Evolutionary conservation across 2,113 vertebrate genomes (phyloP).

Genomic region (Labeo rohita): DNA sequence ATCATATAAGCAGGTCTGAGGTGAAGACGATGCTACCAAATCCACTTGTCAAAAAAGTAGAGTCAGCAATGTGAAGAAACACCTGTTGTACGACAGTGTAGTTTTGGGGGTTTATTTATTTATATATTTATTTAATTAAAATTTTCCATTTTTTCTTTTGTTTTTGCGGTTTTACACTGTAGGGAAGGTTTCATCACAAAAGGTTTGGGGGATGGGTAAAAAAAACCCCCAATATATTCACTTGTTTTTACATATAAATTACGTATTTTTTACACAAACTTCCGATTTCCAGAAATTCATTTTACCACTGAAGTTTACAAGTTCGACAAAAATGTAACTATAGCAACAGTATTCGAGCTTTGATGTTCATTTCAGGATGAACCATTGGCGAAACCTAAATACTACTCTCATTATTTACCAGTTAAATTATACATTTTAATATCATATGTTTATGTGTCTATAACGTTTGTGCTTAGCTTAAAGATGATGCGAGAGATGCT

Average conservation of each 20-base stretch:
- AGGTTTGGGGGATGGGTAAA: background rate
- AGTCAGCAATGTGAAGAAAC: background rate
- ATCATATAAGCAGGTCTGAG: background rate
- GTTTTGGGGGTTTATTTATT: background rate
- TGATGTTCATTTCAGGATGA: background rate
- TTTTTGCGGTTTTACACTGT: background rate
- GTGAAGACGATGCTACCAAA: background rate
- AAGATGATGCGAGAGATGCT: background rate
- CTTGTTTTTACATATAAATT: background rate
- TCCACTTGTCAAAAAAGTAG: background rate
- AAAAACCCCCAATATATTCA: background rate
- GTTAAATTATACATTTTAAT: background rate
- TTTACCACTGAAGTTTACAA: background rate
- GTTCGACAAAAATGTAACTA: background rate
- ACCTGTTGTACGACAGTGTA: constrained; percentile 38
- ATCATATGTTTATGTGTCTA: background rate
- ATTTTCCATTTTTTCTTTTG: background rate
- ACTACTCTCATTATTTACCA: background rate
- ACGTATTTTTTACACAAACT: background rate
- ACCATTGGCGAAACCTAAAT: background rate
- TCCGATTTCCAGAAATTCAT: background rate
- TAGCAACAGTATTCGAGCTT: background rate
- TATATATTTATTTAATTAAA: background rate
- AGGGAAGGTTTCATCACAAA: background rate
- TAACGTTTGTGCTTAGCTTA: constrained; percentile 1